phyloP scores from a whole-genome alignment of 2,888 invertebrate genomes.

The Salpingus planirostris region DNA sequence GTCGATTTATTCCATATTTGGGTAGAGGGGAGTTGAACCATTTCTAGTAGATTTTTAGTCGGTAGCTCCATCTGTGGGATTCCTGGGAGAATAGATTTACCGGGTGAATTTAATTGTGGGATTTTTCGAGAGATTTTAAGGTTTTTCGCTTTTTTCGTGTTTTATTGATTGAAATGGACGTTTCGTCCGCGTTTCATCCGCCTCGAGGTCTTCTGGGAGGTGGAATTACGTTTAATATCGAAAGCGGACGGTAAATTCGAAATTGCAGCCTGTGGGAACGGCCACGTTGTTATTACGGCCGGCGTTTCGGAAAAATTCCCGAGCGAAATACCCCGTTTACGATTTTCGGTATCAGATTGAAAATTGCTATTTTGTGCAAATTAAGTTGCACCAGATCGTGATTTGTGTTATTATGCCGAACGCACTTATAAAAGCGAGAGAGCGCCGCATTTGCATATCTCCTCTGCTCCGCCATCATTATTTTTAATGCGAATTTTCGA shows the following conservation, averaged over 20 bases:
- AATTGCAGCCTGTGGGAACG: constrained; percentile 37
- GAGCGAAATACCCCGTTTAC: constrained; percentile 34
- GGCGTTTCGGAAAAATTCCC: constrained; percentile 31
- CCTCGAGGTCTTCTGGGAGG: no score
- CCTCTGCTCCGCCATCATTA: no score
- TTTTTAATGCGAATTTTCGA: background rate
- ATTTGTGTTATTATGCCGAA: constrained; percentile 37
- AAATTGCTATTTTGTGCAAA: constrained; percentile 42
- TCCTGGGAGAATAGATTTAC: no score
- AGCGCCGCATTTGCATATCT: constrained; percentile 34
- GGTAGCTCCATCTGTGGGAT: no score
- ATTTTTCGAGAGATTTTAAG: no score
- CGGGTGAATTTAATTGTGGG: no score
- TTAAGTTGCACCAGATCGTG: constrained; percentile 38
- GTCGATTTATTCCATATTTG: no score
- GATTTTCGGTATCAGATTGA: constrained; percentile 42
- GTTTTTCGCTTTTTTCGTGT: no score
- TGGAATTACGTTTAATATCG: no score
- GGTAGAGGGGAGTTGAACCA: no score
- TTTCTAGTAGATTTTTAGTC: no score
- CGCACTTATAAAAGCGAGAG: constrained; percentile 14
- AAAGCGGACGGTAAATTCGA: constrained; percentile 39
- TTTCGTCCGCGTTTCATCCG: no score
- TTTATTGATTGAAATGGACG: constrained; percentile 19
- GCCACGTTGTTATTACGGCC: constrained; percentile 34